Evolutionary conservation across 2,113 vertebrate genomes (phyloP).

Genomic region (Glareola pratincola): DNA sequence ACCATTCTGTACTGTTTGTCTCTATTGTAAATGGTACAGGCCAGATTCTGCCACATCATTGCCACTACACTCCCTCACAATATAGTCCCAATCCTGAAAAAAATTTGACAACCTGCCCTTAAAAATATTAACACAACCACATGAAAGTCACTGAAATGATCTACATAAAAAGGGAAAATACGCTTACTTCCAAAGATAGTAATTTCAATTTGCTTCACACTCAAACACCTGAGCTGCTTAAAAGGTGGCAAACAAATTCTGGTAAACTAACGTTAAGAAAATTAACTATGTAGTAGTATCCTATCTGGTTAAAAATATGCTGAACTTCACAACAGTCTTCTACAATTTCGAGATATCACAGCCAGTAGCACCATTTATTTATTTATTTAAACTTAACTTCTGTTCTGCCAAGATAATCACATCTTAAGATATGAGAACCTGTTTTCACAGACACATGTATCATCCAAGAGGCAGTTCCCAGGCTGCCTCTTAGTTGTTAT

Average conservation of each 20-base stretch:
- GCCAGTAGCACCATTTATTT: not conserved
- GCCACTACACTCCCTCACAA: not conserved
- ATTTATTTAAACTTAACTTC: slow-evolving; percentile 16
- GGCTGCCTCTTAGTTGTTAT: not conserved
- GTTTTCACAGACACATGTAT: slow-evolving; percentile 44
- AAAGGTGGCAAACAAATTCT: not conserved
- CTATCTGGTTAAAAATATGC: not conserved
- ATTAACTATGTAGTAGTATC: not conserved
- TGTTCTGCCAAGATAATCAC: slow-evolving; percentile 49
- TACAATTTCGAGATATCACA: not conserved
- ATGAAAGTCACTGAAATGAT: not conserved
- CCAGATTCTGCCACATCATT: not conserved
- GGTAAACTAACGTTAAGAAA: not conserved
- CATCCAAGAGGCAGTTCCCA: not conserved
- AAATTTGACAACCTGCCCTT: not conserved
- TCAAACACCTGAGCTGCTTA: not conserved
- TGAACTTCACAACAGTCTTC: not conserved
- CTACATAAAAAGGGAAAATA: not conserved
- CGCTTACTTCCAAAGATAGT: not conserved
- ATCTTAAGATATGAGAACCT: not conserved
- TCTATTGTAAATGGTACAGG: not conserved
- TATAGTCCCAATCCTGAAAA: not conserved
- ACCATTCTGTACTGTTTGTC: not conserved
- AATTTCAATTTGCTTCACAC: not conserved
- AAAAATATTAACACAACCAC: not conserved